Conservation (phyloP, 2,797 vertebrate species). For the Natrix natrix region DNA sequence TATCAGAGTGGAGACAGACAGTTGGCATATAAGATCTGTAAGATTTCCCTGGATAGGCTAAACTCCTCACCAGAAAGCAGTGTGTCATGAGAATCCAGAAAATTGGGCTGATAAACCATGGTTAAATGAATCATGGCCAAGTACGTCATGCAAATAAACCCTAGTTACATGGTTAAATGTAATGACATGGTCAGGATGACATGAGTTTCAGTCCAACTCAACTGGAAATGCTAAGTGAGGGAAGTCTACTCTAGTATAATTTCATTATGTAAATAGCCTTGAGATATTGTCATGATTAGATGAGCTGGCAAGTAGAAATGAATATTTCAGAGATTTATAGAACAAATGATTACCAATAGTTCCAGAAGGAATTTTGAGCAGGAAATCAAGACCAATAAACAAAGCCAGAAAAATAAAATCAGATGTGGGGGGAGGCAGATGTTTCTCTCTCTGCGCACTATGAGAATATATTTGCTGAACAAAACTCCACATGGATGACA, state of each 20-base stretch:
- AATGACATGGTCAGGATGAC: neutral
- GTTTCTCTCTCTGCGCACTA: no score
- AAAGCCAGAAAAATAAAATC: neutral
- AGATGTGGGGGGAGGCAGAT: neutral
- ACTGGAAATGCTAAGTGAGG: neutral
- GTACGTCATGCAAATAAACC: neutral
- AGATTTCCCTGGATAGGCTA: neutral
- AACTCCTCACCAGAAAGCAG: neutral
- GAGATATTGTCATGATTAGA: neutral
- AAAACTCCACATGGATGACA: no score
- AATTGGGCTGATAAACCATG: neutral
- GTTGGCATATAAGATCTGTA: neutral
- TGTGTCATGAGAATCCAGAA: neutral
- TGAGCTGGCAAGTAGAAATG: neutral
- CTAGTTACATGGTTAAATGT: neutral
- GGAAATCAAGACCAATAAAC: neutral
- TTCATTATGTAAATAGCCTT: neutral
- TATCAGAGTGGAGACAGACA: neutral
- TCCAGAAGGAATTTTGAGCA: neutral
- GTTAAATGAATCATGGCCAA: neutral
- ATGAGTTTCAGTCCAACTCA: neutral
- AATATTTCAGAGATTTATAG: neutral
- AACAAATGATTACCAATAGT: neutral
- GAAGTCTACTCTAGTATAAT: neutral
- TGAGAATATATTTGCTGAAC: no score